Evolutionary conservation across 2,888 invertebrate genomes (phyloP).

Genomic region (Leptopterna dolabrata): DNA sequence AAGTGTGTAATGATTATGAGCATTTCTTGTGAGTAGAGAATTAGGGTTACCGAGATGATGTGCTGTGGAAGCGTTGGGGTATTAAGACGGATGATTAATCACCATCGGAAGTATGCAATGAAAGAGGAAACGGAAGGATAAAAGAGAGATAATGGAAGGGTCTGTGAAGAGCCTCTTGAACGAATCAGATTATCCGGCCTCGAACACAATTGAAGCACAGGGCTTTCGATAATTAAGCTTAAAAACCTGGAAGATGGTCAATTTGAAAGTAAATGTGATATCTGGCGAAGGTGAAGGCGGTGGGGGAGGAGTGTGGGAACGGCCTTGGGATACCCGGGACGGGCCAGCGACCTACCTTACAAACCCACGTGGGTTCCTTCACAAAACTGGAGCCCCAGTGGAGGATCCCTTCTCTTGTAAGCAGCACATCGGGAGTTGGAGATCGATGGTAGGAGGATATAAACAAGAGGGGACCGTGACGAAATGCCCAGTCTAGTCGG

Average conservation of each 20-base stretch:
- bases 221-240: background rate
- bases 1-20: too few species aligned
- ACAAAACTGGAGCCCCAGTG: background rate
- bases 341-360: conserved; percentile 59
- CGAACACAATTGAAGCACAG: background rate
- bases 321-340: conserved; percentile 49
- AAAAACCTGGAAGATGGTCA: conserved; percentile 6
- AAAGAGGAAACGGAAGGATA: background rate
- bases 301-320: conserved; percentile 54
- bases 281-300: background rate
- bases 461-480: conserved; percentile 46
- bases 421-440: conserved; percentile 21
- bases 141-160: background rate
- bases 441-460: conserved; percentile 42
- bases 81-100: background rate
- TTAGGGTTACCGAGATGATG: too few species aligned
- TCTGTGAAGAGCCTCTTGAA: background rate
- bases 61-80: background rate
- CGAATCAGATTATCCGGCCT: conserved; percentile 9
- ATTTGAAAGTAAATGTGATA: conserved; percentile 38
- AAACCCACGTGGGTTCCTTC: conserved; percentile 31
- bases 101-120: background rate
- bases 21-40: too few species aligned
- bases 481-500: conserved; percentile 54
- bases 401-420: background rate